Evolutionary conservation across 2,113 vertebrate genomes (phyloP), one percentile per base, ranked within the genome.

Genomic region (Gasterosteus aculeatus): DNA sequence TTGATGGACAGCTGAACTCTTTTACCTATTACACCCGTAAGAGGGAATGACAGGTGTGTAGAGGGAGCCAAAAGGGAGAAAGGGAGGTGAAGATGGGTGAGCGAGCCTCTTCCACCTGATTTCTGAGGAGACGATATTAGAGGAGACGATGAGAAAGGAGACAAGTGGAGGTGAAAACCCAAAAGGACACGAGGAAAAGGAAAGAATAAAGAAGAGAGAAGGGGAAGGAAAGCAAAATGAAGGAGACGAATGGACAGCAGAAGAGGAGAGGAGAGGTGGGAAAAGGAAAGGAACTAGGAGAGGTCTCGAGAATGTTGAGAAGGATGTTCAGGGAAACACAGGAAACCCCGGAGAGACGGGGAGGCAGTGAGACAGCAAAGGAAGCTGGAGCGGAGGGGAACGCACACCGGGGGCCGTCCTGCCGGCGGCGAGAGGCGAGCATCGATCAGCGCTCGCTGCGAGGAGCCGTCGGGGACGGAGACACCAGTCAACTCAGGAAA

Each of bases 401-500:
- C 66, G 79, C 54, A 63, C 18, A 68, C 54, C 59, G 29, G 54
- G 57, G 62, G 69, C 72, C 35, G 83, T 83, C 69, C 61, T 62
- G 60, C 10, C 11, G 65, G 69, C 33, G 22, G 11, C 6, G 33
- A 60, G 74, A 14, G 68, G 64, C 35, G 54, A 19, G 71, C 82
- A 91, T 89, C 84, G 53, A 88, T 93, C 91, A 93, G 84, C 54
- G 11, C 75, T 69, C 57, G 15, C 63, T 33, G 57, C n/a, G 19
- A 16, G 16, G 33, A 58, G 85, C 76, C 75, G 68, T 74, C 77
- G 53, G 84, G 81, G 86, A 83, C 81, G 61, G 75, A 86, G 75
- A 81, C 80, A 68, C 69, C 84, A 82, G 89, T 89, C 87, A 90
- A 54, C 77, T 85, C 87, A 79, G 90, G 90, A 92, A 90, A 92